Evolutionary conservation across 2,888 invertebrate genomes (phyloP).

Genomic region (Ochropleura plecta): DNA sequence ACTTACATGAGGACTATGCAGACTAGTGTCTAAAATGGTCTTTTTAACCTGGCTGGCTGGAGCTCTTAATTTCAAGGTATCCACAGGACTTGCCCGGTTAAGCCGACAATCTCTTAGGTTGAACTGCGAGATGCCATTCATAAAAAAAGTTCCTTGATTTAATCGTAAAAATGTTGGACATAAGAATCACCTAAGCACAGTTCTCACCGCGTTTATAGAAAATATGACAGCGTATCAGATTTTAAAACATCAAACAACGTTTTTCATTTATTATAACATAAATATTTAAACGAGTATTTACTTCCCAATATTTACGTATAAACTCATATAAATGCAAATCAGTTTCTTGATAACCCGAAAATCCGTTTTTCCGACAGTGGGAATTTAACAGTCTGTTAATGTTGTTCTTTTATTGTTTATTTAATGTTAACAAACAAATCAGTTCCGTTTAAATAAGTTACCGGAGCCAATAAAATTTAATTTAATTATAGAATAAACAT

Average conservation of each 20-base stretch:
- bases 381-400: constrained; percentile 37
- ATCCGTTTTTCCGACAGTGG: constrained; percentile 18
- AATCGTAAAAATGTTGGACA: background rate
- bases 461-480: constrained; percentile 56
- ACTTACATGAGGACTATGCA: too few relatives aligned
- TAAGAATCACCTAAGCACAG: background rate
- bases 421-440: constrained; percentile 57
- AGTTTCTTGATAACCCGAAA: constrained; percentile 14
- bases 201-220: background rate
- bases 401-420: constrained; percentile 49
- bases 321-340: constrained; percentile 55
- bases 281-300: constrained; percentile 13
- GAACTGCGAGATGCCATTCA: too few relatives aligned
- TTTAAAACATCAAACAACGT: background rate
- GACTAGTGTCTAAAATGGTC: too few relatives aligned
- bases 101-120: too few relatives aligned
- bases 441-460: constrained; percentile 37
- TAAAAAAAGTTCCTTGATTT: background rate
- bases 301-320: constrained; percentile 34
- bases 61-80: too few relatives aligned
- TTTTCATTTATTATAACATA: constrained; percentile 9
- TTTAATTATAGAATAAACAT: constrained; percentile 59
- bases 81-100: too few relatives aligned
- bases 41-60: too few relatives aligned
- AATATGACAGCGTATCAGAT: background rate